Percentiles rank a stretch among this genome's conserved stretches.
Evolutionary conservation across 2,113 vertebrate species (phyloP).

Genomic region (Ellobius talpinus): DNA sequence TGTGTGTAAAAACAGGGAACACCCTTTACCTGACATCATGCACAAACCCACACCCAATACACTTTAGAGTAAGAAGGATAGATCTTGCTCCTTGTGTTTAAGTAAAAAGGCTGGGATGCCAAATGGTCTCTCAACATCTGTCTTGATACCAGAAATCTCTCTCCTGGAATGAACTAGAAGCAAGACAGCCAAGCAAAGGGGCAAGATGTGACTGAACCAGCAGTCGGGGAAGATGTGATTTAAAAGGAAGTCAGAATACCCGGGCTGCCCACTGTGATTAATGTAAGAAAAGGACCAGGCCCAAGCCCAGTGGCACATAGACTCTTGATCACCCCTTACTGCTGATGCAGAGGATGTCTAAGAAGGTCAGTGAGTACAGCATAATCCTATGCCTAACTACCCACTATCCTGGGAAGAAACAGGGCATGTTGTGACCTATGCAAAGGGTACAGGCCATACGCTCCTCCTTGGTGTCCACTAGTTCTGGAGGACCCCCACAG

Average conservation of each 20-base stretch:
- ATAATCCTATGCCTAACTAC: neutral
- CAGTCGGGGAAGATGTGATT: neutral
- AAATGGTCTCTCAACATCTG: neutral
- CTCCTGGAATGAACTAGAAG: neutral
- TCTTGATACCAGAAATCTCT: neutral
- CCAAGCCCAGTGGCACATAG: neutral
- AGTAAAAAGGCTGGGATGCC: neutral
- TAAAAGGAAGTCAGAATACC: neutral
- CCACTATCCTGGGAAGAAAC: rapidly evolving
- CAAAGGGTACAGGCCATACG: rapidly evolving
- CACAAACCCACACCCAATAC: neutral
- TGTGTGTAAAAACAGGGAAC: neutral
- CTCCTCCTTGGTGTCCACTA: rapidly evolving
- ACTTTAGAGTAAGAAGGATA: neutral
- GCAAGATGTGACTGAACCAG: neutral
- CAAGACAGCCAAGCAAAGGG: neutral
- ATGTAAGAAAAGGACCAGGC: neutral
- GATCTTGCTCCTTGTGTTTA: neutral
- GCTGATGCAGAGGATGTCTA: neutral
- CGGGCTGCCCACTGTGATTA: neutral
- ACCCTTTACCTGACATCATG: neutral
- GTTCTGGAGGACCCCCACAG: neutral
- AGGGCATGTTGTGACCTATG: neutral
- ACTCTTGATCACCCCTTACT: neutral
- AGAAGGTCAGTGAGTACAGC: rapidly evolving